Percentiles rank a stretch among this genome's conserved stretches.
These are phyloP conservation scores for Centropus bengalensis DNA, from an alignment of 2,113 vertebrate genomes.

Conservation along the genomic window DNA sequence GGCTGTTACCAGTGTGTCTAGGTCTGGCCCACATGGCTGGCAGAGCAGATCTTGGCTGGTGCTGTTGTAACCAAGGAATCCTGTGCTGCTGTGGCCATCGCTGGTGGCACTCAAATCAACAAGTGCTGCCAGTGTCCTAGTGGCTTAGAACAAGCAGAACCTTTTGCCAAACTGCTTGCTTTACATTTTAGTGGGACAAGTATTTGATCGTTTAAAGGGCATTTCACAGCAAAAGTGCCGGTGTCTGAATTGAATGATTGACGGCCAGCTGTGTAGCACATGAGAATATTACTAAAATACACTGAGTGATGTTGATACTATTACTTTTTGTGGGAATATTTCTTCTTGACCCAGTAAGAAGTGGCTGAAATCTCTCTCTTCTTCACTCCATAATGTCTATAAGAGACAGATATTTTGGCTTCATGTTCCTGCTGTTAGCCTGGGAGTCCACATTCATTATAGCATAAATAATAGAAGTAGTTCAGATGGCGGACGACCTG, in stretches of 20 bases:
- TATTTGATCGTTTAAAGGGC: background rate
- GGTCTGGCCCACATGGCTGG: fast-evolving
- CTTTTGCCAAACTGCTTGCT: background rate
- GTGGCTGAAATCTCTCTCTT: background rate
- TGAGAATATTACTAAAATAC: background rate
- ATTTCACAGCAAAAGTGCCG: background rate
- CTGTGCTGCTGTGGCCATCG: fast-evolving
- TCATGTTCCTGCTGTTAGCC: background rate
- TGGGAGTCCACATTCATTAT: background rate
- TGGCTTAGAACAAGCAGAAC: background rate
- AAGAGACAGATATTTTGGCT: background rate
- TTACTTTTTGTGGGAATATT: background rate
- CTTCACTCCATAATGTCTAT: background rate
- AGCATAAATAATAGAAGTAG: background rate
- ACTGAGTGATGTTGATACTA: background rate
- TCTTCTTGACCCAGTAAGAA: background rate
- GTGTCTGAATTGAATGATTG: background rate
- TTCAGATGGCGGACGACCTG: background rate
- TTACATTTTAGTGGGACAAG: background rate
- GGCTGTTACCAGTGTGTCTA: fast-evolving
- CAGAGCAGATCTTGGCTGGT: background rate
- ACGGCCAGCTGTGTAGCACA: background rate
- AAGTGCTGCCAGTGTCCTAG: fast-evolving
- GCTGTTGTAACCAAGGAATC: background rate
- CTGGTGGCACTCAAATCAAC: background rate